These are phyloP conservation scores for Callipepla californica DNA, from an alignment of 2,113 vertebrate species.

Conservation along the genomic window DNA sequence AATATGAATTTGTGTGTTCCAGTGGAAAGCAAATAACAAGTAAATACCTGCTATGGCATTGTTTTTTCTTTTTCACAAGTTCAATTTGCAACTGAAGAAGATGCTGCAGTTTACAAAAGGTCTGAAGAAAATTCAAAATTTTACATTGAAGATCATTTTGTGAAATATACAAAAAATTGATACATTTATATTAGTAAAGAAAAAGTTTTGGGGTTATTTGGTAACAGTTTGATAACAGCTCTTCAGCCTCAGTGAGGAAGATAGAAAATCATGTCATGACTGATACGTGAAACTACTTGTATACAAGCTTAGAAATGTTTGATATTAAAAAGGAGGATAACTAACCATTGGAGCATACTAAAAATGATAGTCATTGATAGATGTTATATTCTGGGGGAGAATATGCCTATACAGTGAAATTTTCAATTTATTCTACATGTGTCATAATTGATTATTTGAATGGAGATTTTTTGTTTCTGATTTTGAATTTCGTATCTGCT, in stretches of 20 bases:
- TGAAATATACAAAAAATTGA: rapidly evolving
- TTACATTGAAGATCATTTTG: not conserved
- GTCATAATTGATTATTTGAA: not conserved
- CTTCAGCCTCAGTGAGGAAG: not conserved
- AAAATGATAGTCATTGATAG: not conserved
- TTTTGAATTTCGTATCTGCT: not conserved
- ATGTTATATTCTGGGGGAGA: not conserved
- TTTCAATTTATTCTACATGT: not conserved
- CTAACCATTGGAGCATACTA: not conserved
- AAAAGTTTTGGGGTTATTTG: not conserved
- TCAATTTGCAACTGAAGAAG: not conserved
- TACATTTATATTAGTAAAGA: not conserved
- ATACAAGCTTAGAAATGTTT: not conserved
- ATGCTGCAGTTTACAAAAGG: not conserved
- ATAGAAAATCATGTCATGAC: not conserved
- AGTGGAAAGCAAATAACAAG: not conserved
- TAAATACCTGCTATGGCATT: not conserved
- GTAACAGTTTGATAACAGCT: not conserved
- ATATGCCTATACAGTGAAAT: not conserved
- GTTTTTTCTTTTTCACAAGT: not conserved
- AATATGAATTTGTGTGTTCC: not conserved
- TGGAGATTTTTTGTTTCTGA: not conserved
- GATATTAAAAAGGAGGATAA: not conserved
- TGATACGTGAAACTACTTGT: not conserved
- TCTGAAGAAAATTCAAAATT: not conserved